phyloP scores from a whole-genome alignment of 37 sponge, comb jelly and placozoan species.

The Cliona cf. orientalis region DNA sequence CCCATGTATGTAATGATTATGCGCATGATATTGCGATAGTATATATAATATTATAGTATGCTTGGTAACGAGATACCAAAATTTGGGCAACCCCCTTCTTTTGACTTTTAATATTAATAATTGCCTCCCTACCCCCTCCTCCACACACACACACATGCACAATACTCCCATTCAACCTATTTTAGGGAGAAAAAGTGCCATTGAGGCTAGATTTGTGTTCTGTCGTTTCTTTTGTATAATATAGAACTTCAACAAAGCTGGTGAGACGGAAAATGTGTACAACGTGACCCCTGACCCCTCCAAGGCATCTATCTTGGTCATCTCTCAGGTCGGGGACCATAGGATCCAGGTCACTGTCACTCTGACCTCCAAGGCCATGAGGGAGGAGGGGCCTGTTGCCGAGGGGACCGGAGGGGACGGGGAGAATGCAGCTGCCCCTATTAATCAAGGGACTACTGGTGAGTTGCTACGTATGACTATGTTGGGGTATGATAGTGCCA shows the following conservation, averaged over 20 bases:
- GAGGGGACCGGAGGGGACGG: neutral
- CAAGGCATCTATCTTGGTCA: constrained; percentile 39
- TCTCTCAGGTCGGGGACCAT: constrained; percentile 47
- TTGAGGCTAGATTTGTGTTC: too few relatives aligned
- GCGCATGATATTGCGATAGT: too few relatives aligned
- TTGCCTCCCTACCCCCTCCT: neutral
- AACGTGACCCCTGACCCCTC: constrained; percentile 41
- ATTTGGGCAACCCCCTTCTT: too few relatives aligned
- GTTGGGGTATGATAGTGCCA: too few relatives aligned
- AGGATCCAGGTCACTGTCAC: constrained; percentile 38
- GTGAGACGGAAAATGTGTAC: constrained; percentile 30
- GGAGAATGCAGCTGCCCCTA: neutral
- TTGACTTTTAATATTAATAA: too few relatives aligned
- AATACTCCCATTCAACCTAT: neutral
- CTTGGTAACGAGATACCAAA: too few relatives aligned
- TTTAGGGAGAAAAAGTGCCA: neutral
- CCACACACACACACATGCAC: constrained; percentile 42
- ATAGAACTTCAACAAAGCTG: constrained; percentile 6
- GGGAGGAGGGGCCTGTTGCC: constrained; percentile 38
- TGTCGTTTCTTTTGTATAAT: neutral
- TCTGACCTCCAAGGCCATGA: constrained; percentile 71
- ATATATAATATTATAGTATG: too few relatives aligned
- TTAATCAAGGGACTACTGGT: neutral
- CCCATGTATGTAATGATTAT: too few relatives aligned
- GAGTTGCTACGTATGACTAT: too few relatives aligned